These are phyloP conservation scores for Cardiocondyla obscurior DNA, from an alignment of 1,140 invertebrate genomes.

Conservation along the genomic window DNA sequence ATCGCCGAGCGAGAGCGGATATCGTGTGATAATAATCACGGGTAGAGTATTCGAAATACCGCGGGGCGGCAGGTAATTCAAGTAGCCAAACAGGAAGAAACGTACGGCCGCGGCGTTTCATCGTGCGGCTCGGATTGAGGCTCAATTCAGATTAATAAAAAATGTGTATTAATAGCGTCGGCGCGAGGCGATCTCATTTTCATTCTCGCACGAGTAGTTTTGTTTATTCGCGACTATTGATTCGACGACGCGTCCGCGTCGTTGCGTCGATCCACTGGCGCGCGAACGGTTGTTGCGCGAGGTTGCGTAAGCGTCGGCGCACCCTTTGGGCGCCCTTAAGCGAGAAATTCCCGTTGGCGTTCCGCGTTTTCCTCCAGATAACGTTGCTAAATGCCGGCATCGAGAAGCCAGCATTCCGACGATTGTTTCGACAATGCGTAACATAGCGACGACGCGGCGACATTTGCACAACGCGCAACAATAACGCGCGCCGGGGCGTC, in stretches of 20 bases:
- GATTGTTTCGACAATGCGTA: background rate
- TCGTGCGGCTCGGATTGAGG: too few relatives aligned
- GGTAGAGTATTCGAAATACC: background rate
- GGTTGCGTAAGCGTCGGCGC: conserved; percentile 33
- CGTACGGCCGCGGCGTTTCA: background rate
- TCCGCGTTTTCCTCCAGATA: conserved; percentile 29
- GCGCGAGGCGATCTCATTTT: background rate
- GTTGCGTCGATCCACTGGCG: conserved; percentile 24
- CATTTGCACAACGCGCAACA: background rate
- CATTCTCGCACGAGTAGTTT: background rate
- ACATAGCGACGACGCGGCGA: background rate
- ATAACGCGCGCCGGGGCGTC: background rate
- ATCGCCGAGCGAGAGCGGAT: background rate
- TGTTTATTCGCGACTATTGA: background rate
- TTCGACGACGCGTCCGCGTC: background rate
- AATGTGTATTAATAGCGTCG: too few relatives aligned
- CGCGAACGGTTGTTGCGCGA: conserved; percentile 55
- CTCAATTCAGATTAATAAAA: too few relatives aligned
- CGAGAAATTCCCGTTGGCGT: conserved; percentile 33
- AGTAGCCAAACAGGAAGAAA: background rate
- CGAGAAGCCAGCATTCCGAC: conserved; percentile 1
- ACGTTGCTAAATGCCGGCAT: background rate
- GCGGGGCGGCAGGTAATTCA: background rate
- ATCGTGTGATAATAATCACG: background rate
- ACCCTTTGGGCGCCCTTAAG: conserved; percentile 24